Evolutionary conservation across 64 coral and sea anemone genomes (phyloP).

Genomic region (Actinia equina): DNA sequence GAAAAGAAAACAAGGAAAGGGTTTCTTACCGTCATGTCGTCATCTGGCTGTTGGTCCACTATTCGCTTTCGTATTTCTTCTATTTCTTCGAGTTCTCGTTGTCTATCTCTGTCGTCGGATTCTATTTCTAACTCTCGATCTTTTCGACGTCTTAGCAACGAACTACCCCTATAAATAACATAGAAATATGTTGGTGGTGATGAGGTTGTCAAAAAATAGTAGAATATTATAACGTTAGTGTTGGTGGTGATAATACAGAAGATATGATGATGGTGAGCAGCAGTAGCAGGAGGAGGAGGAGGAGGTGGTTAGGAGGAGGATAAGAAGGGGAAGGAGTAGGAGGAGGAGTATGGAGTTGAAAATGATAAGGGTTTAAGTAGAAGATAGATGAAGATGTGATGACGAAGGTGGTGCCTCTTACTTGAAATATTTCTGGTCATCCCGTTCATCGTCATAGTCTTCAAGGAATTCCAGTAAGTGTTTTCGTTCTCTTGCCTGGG

Average conservation of each 20-base stretch:
- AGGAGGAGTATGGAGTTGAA: too few species aligned
- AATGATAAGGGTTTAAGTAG: too few species aligned
- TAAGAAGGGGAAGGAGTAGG: too few species aligned
- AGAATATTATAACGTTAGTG: too few species aligned
- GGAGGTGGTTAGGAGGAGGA: too few species aligned
- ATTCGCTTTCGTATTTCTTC: slow-evolving; percentile 95
- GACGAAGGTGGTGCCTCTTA: slow-evolving; percentile 18
- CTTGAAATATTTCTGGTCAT: slow-evolving; percentile 99
- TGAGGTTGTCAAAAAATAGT: too few species aligned
- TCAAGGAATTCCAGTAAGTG: slow-evolving; percentile 96
- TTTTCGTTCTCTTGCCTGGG: slow-evolving; percentile 85
- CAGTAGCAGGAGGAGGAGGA: too few species aligned
- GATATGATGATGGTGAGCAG: too few species aligned
- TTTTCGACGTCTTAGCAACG: slow-evolving; percentile 62
- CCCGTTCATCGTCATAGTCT: slow-evolving; percentile 95
- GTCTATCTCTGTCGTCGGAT: slow-evolving; percentile 86
- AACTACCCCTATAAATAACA: slow-evolving; percentile 58
- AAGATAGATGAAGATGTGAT: too few species aligned
- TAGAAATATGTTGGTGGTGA: too few species aligned
- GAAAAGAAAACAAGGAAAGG: too few species aligned
- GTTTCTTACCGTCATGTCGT: slow-evolving; percentile 17
- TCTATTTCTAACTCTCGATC: slow-evolving; percentile 81
- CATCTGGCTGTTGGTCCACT: slow-evolving; percentile 71
- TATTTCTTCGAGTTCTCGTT: slow-evolving; percentile 96
- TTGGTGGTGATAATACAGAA: too few species aligned